A percentile compares a stretch with the other conserved stretches of the same genome.
Conservation (phyloP, 2,113 vertebrate species). For the Nycticebus coucang region DNA sequence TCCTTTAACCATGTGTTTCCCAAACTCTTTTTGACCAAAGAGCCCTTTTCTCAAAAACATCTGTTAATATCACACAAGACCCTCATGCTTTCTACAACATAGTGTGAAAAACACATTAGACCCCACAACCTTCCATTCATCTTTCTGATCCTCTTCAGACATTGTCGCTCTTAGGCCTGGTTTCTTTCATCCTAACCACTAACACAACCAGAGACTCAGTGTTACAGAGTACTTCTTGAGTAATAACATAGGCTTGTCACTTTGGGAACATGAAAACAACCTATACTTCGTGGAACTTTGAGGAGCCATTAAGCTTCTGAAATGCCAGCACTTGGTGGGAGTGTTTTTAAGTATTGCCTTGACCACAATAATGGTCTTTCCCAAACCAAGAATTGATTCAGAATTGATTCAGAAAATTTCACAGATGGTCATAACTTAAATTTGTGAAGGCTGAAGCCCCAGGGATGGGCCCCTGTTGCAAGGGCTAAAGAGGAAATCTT, state of each 20-base stretch:
- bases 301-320: slow-evolving; percentile 58
- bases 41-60: slow-evolving; percentile 48
- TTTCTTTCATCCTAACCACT: slow-evolving; percentile 47
- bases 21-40: slow-evolving; percentile 33
- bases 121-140: background rate
- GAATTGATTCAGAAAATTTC: slow-evolving; percentile 55
- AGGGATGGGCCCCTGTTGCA: background rate
- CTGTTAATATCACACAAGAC: slow-evolving; percentile 1
- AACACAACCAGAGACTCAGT: slow-evolving; percentile 24
- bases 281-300: slow-evolving; percentile 34
- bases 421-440: slow-evolving; percentile 41
- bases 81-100: background rate
- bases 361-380: slow-evolving; percentile 68
- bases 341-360: slow-evolving; percentile 50
- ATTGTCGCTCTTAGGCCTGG: slow-evolving; percentile 24
- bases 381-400: slow-evolving; percentile 57
- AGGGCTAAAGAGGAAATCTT: slow-evolving; percentile 48
- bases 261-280: slow-evolving; percentile 36
- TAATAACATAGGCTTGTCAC: slow-evolving; percentile 33
- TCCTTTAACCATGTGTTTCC: slow-evolving; percentile 38
- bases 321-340: slow-evolving; percentile 47
- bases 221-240: slow-evolving; percentile 48
- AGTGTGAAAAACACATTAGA: background rate
- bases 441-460: slow-evolving; percentile 18
- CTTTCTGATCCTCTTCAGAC: slow-evolving; percentile 16